Conservation (phyloP, 1,140 invertebrate species). For the Helicorthomorpha holstii region DNA sequence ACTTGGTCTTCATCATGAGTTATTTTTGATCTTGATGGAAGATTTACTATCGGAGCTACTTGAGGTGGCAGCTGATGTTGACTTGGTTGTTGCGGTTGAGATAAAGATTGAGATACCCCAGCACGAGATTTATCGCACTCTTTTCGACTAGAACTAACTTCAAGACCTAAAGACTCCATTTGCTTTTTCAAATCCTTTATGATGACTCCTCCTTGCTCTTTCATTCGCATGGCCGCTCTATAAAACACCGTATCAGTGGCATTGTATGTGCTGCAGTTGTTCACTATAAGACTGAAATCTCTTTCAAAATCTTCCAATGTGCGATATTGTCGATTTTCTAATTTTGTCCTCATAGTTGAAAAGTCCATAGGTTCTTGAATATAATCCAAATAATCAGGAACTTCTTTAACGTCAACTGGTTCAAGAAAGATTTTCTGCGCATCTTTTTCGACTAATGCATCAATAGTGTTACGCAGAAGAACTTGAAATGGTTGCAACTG, state of each 20-base stretch:
- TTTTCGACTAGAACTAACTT: conserved; percentile 58
- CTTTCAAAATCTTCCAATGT: conserved; percentile 60
- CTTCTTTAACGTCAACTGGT: conserved; percentile 77
- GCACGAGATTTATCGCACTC: too few species aligned
- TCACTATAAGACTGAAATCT: conserved; percentile 87
- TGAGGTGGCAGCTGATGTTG: too few species aligned
- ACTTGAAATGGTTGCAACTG: conserved; percentile 58
- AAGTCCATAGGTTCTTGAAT: conserved; percentile 93
- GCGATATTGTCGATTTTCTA: conserved; percentile 55
- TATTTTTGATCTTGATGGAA: too few species aligned
- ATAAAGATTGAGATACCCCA: too few species aligned
- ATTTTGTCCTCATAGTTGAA: conserved; percentile 71
- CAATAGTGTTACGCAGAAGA: conserved; percentile 46
- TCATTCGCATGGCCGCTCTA: conserved; percentile 66
- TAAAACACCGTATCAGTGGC: conserved; percentile 71
- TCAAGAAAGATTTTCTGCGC: conserved; percentile 75
- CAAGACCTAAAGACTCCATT: conserved; percentile 8
- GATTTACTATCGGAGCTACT: too few species aligned
- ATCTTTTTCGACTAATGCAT: conserved; percentile 60
- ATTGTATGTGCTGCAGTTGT: conserved; percentile 88
- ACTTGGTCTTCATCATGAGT: too few species aligned
- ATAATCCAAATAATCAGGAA: conserved; percentile 76
- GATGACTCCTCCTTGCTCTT: conserved; percentile 44
- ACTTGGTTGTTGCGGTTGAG: too few species aligned
- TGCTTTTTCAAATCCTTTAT: neutral